phyloP scores from a whole-genome alignment of 2,888 invertebrate genomes.

The Seladonia tumulorum region DNA sequence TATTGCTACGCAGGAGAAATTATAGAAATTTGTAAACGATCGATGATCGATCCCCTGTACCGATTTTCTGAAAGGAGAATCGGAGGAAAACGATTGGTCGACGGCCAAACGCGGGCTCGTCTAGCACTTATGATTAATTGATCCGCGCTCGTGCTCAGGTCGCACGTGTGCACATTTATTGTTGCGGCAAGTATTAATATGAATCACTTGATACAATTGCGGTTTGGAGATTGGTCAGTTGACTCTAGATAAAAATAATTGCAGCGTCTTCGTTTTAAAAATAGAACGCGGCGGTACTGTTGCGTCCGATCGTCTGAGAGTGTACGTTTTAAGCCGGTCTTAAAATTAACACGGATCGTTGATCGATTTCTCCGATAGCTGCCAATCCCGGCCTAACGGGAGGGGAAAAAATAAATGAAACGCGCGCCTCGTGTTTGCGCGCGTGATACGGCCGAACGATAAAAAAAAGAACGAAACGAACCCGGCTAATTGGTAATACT shows the following conservation, averaged over 20 bases:
- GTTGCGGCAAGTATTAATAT: conserved; percentile 61
- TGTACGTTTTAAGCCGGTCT: background rate
- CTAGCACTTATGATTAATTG: conserved; percentile 67
- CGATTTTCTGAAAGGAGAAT: background rate
- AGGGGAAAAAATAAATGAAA: background rate
- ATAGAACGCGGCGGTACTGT: conserved; percentile 23
- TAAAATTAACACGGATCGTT: background rate
- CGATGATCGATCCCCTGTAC: background rate
- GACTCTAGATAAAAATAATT: conserved; percentile 57
- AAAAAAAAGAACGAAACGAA: background rate
- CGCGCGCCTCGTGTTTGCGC: background rate
- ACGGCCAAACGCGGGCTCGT: conserved; percentile 39
- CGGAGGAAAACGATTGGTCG: conserved; percentile 44
- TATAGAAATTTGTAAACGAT: background rate
- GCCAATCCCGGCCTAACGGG: background rate
- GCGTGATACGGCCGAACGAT: background rate
- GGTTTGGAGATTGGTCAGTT: conserved; percentile 51
- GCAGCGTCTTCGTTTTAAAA: conserved; percentile 36
- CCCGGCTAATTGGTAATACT: background rate
- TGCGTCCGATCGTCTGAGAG: conserved; percentile 18
- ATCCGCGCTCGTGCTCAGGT: conserved; percentile 44
- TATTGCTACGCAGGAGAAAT: background rate
- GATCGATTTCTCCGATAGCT: conserved; percentile 6
- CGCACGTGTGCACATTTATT: conserved; percentile 57
- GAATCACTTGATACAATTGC: conserved; percentile 55